phyloP scores from a whole-genome alignment of 2,113 vertebrate species.

The Burhinus bistriatus region DNA sequence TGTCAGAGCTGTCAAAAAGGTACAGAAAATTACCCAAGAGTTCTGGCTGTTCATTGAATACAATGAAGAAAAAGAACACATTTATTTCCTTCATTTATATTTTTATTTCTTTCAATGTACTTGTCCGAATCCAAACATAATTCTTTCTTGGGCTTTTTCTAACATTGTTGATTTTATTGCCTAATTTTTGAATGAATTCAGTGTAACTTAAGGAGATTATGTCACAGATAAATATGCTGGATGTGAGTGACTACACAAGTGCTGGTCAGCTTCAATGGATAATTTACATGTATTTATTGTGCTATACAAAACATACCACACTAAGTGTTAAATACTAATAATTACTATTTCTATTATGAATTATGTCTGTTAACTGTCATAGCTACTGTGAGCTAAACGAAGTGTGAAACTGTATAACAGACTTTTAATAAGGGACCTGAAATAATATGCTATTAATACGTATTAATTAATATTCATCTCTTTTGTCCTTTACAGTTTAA shows the following conservation, averaged over 20 bases:
- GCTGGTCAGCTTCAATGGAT: neutral
- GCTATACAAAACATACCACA: neutral
- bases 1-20: constrained; percentile 55
- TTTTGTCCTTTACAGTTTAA: neutral
- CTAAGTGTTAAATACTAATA: neutral
- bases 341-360: neutral
- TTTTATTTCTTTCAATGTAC: neutral
- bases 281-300: neutral
- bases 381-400: neutral
- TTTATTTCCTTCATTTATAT: neutral
- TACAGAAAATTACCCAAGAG: constrained; percentile 27
- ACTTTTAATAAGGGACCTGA: neutral
- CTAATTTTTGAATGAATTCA: neutral
- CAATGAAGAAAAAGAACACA: neutral
- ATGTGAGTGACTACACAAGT: neutral
- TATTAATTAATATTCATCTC: neutral
- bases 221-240: neutral
- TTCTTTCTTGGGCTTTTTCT: neutral
- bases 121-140: neutral
- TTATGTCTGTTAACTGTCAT: neutral
- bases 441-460: neutral
- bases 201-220: neutral
- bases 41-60: constrained; percentile 31
- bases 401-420: neutral
- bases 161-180: neutral